phyloP scores from a whole-genome alignment of 2,888 invertebrate genomes.

The Lithosia quadra region DNA sequence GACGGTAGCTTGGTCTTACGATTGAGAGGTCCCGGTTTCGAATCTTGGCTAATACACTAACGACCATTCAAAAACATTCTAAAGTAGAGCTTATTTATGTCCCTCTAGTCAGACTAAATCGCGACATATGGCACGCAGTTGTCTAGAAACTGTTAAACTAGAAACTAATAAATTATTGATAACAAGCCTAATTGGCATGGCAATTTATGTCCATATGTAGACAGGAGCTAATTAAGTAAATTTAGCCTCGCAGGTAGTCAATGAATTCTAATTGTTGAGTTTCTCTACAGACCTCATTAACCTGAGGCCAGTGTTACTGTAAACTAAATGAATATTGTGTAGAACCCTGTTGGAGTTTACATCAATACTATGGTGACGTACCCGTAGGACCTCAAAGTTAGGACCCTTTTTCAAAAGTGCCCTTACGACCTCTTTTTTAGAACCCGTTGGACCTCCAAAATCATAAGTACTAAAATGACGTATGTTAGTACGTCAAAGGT shows the following conservation, averaged over 20 bases:
- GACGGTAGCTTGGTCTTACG: too few relatives aligned
- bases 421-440: too few relatives aligned
- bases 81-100: too few relatives aligned
- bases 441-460: too few relatives aligned
- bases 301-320: constrained; percentile 2
- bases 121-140: background rate
- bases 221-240: background rate
- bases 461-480: too few relatives aligned
- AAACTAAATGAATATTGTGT: background rate
- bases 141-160: constrained; percentile 16
- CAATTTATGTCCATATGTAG: constrained; percentile 12
- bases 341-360: background rate
- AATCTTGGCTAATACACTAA: too few relatives aligned
- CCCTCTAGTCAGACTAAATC: background rate
- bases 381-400: too few relatives aligned
- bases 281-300: constrained; percentile 7
- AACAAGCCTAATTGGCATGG: constrained; percentile 11
- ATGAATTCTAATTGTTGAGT: constrained; percentile 13
- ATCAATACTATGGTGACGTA: too few relatives aligned
- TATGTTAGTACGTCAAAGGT: too few relatives aligned
- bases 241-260: constrained; percentile 6
- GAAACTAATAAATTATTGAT: constrained; percentile 22
- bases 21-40: too few relatives aligned
- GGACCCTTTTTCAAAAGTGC: too few relatives aligned
- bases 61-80: too few relatives aligned